Conservation (phyloP, 2,113 vertebrate genomes). For the Atlantisia rogersi region DNA sequence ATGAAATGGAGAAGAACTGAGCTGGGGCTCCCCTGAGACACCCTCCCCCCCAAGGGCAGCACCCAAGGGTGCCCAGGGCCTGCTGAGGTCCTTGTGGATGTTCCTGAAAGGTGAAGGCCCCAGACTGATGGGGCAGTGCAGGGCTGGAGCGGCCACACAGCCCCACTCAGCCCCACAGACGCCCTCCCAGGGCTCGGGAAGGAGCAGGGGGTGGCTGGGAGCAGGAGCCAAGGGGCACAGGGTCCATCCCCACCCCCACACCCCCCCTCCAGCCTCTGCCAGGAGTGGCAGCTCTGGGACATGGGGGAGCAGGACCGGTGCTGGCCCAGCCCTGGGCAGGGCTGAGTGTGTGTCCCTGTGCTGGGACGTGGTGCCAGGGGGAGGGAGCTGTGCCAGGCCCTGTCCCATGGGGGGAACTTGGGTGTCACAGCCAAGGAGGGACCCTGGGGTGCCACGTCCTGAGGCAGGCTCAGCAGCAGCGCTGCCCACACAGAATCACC, state of each 20-base stretch:
- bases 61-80: neutral
- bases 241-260: rapidly evolving
- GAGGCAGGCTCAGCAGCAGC: no score
- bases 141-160: neutral
- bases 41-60: rapidly evolving
- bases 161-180: rapidly evolving
- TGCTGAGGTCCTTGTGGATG: neutral
- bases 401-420: no score
- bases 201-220: rapidly evolving
- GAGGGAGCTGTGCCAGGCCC: neutral
- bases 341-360: rapidly evolving
- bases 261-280: neutral
- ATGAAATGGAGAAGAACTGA: rapidly evolving
- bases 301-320: rapidly evolving
- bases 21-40: neutral
- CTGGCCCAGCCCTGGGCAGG: neutral
- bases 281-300: rapidly evolving
- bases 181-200: rapidly evolving
- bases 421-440: no score
- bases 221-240: neutral
- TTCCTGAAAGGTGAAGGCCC: neutral
- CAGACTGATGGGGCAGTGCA: no score
- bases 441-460: neutral
- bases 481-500: no score
- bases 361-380: no score